Evolutionary conservation across 2,888 invertebrate species (phyloP).

Genomic region (Tachina lurida): DNA sequence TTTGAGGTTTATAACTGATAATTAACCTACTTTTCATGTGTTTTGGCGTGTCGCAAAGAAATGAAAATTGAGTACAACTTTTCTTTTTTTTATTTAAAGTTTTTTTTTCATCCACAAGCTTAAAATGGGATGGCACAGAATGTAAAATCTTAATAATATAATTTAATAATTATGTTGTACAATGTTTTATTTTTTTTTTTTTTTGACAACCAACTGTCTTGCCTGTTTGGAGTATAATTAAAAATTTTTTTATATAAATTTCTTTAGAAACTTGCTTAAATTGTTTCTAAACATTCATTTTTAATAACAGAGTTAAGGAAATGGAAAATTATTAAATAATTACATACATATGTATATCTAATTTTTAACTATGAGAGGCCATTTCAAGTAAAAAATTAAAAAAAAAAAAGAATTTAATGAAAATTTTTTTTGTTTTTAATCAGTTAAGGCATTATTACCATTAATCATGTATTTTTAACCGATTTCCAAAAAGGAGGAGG

Average conservation of each 20-base stretch:
- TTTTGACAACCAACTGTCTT: conserved; percentile 14
- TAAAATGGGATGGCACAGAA: conserved; percentile 50
- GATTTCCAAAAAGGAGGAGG: no score
- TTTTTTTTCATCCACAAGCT: neutral
- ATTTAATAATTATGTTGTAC: conserved; percentile 35
- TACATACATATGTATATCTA: conserved; percentile 20
- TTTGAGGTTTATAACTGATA: conserved; percentile 62
- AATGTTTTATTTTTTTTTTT: conserved; percentile 14
- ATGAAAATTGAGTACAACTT: conserved; percentile 55
- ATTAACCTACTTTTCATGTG: conserved; percentile 65
- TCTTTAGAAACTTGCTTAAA: conserved; percentile 38
- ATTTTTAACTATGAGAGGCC: conserved; percentile 18
- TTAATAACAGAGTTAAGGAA: neutral
- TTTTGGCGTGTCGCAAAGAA: conserved; percentile 8
- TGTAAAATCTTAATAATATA: conserved; percentile 35
- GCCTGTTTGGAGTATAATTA: conserved; percentile 26
- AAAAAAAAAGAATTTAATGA: conserved; percentile 12
- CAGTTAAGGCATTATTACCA: conserved; percentile 45
- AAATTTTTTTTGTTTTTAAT: conserved; percentile 42
- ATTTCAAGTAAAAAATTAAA: conserved; percentile 2
- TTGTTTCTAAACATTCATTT: conserved; percentile 24
- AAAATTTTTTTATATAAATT: conserved; percentile 9
- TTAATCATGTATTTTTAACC: neutral
- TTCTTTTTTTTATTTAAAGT: neutral
- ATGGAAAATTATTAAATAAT: conserved; percentile 2